Conservation (phyloP, 2,888 invertebrate species). For the Boloria euphrosyne region DNA sequence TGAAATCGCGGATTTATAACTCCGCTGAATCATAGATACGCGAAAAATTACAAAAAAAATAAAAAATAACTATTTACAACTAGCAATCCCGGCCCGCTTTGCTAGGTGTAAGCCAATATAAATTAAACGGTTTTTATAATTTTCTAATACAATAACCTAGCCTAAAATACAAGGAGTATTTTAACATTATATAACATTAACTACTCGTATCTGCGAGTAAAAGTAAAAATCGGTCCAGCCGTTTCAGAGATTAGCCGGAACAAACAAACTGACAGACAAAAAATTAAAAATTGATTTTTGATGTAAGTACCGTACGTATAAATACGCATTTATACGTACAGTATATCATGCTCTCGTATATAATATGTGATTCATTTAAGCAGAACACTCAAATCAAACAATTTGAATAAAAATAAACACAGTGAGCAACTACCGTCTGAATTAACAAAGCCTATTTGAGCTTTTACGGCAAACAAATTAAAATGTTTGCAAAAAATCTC, state of each 20-base stretch:
- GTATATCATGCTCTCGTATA: neutral
- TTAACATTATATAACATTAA: too few species aligned
- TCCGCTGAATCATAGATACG: slow-evolving; percentile 13
- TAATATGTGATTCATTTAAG: neutral
- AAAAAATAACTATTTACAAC: too few species aligned
- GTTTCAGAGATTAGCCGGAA: too few species aligned
- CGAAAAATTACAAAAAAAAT: neutral
- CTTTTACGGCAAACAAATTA: slow-evolving; percentile 26
- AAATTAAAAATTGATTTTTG: too few species aligned
- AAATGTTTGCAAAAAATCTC: slow-evolving; percentile 34
- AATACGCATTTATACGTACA: neutral
- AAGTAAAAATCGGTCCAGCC: too few species aligned
- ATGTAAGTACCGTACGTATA: neutral
- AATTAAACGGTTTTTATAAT: too few species aligned
- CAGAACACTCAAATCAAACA: neutral
- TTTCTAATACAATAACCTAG: too few species aligned
- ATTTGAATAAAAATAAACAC: slow-evolving; percentile 11
- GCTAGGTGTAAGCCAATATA: too few species aligned
- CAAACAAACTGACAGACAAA: too few species aligned
- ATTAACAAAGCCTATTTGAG: slow-evolving; percentile 26
- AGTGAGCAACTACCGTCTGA: slow-evolving; percentile 7
- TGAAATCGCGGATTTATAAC: slow-evolving; percentile 18
- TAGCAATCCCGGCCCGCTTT: too few species aligned
- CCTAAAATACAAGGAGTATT: too few species aligned
- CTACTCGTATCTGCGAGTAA: too few species aligned